Percentiles rank a stretch among this genome's conserved stretches.
These are phyloP conservation scores for Erithacus rubecula DNA, from an alignment of 2,797 vertebrate species.

Conservation along the genomic window DNA sequence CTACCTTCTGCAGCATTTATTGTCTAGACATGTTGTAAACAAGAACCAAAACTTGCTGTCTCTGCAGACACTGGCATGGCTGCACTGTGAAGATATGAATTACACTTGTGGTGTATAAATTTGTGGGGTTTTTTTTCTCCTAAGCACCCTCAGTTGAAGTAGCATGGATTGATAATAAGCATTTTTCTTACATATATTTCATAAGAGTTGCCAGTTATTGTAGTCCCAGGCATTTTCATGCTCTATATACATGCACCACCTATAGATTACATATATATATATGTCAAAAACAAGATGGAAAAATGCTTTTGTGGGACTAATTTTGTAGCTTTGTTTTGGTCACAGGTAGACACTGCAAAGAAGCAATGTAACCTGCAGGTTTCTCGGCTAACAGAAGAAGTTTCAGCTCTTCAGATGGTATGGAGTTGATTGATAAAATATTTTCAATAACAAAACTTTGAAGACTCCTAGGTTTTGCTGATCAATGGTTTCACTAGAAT, in stretches of 20 bases:
- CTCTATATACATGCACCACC: not conserved
- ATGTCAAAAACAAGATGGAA: not conserved
- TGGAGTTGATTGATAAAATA: slow-evolving; percentile 5
- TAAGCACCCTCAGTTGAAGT: not conserved
- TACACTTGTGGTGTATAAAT: not conserved
- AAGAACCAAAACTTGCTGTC: not conserved
- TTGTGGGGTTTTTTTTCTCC: not conserved
- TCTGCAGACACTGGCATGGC: not conserved
- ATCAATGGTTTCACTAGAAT: not conserved
- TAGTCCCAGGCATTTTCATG: not conserved
- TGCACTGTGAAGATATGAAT: not conserved
- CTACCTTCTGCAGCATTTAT: not conserved
- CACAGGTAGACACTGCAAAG: slow-evolving; percentile 85
- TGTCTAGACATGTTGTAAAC: not conserved
- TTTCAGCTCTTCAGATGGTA: slow-evolving; percentile 90
- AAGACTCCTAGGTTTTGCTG: not conserved
- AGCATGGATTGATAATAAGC: not conserved
- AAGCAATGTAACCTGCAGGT: slow-evolving; percentile 88
- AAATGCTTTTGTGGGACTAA: not conserved
- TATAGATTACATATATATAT: not conserved
- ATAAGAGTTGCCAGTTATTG: not conserved
- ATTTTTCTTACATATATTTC: not conserved
- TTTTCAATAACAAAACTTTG: not conserved
- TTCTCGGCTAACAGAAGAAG: slow-evolving; percentile 85
- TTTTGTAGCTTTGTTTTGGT: not conserved